Percentiles rank a stretch among this genome's conserved stretches.
Evolutionary conservation across 1,140 invertebrate genomes (phyloP).

Genomic region (Pollicipes pollicipes): DNA sequence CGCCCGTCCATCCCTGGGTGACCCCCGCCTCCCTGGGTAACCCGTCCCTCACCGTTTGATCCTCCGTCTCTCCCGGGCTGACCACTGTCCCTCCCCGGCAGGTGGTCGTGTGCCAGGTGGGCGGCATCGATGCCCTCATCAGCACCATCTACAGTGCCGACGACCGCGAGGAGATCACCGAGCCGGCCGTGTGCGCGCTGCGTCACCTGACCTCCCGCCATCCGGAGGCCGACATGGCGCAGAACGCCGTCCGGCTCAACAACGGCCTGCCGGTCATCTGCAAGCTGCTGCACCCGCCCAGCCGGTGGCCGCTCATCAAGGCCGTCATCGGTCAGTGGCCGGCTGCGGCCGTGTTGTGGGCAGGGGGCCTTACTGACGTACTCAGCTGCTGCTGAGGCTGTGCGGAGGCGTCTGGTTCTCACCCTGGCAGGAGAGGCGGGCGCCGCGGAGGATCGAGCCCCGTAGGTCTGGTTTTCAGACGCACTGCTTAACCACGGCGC

Average conservation of each 20-base stretch:
- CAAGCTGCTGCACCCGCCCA: conserved; percentile 81
- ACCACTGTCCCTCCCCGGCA: neutral
- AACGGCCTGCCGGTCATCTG: conserved; percentile 87
- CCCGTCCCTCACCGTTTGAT: too few species aligned
- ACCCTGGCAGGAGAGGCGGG: too few species aligned
- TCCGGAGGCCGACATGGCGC: conserved; percentile 84
- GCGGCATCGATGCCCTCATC: conserved; percentile 87
- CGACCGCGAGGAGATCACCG: conserved; percentile 93
- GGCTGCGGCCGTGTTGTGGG: too few species aligned
- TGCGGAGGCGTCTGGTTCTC: too few species aligned
- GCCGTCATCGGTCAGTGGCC: conserved; percentile 26
- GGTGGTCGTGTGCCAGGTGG: conserved; percentile 68
- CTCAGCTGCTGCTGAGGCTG: too few species aligned
- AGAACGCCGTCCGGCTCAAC: conserved; percentile 85
- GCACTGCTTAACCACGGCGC: too few species aligned
- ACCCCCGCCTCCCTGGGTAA: too few species aligned
- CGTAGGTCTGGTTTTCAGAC: too few species aligned
- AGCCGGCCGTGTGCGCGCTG: conserved; percentile 89
- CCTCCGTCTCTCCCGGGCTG: too few species aligned
- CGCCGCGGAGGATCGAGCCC: too few species aligned
- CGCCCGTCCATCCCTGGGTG: too few species aligned
- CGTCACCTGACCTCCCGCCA: conserved; percentile 91
- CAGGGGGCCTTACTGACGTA: too few species aligned
- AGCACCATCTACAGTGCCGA: conserved; percentile 84
- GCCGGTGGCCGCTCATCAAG: conserved; percentile 82